Evolutionary conservation across 2,113 vertebrate species (phyloP).

Genomic region (Epinephelus moara): DNA sequence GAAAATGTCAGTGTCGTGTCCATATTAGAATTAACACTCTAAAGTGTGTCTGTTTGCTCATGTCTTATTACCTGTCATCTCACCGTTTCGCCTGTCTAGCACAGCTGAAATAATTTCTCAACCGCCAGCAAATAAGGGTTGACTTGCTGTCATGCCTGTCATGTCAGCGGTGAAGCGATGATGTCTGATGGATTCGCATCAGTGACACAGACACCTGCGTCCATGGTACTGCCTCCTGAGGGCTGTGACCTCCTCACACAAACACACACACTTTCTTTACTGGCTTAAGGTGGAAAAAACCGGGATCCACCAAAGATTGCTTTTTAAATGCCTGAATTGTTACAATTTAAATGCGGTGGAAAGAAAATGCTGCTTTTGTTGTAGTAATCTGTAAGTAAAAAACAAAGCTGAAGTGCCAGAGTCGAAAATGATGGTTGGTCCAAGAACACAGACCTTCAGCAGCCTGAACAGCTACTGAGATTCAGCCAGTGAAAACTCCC

Average conservation of each 20-base stretch:
- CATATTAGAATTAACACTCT: neutral
- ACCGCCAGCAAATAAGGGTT: slow-evolving; percentile 12
- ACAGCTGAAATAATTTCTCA: neutral
- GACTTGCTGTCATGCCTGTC: slow-evolving; percentile 18
- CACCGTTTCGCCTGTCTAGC: neutral
- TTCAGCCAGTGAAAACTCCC: too few species aligned
- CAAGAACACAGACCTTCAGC: too few species aligned
- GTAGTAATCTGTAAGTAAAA: too few species aligned
- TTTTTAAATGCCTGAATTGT: too few species aligned
- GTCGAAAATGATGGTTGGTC: too few species aligned
- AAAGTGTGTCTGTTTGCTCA: neutral
- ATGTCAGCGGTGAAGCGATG: slow-evolving; percentile 18
- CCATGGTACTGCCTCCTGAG: neutral
- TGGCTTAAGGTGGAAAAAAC: too few species aligned
- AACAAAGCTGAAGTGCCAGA: too few species aligned
- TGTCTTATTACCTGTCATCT: neutral
- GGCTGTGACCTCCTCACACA: neutral
- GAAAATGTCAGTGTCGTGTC: neutral
- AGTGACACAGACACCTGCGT: slow-evolving; percentile 16
- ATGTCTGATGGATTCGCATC: slow-evolving; percentile 34
- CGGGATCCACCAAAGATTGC: too few species aligned
- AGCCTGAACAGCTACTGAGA: too few species aligned
- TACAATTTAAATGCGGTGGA: too few species aligned
- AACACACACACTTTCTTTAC: neutral
- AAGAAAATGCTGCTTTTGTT: too few species aligned